Evolutionary conservation across 1,140 invertebrate genomes (phyloP), one percentile per base, ranked within the genome.

Genomic region (Bombus confusus): DNA sequence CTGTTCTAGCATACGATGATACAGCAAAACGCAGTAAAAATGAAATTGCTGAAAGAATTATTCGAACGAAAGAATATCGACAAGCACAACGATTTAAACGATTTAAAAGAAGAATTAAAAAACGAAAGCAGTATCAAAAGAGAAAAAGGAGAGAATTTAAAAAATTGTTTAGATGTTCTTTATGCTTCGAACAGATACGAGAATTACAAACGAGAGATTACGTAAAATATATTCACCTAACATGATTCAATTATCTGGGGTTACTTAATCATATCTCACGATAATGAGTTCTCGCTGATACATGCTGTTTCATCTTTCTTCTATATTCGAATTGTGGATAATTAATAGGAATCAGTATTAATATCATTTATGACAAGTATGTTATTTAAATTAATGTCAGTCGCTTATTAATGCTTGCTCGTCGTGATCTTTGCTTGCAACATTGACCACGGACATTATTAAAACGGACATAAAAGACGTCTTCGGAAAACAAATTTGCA

Each of bases 201-300:
- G 25, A 34, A 59, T 71, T 69, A 78, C 13, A 1, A 69, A 25
- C 5, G 8, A 39, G 12, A 3, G 22, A 68, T 83, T 69, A 47
- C 74, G 47, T 68, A 69, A 82, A 76, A 13, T 47, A 13, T 47
- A 59, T 75, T 75, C 52, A 37, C 34, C 72, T 47, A 86, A 64
- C n/a, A 39, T 1, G 41, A 10, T 39, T 39, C 31, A 59, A 83
- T 86, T 69, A 86, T 86, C 73, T 66, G 37, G 18, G 43, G 31
- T 86, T 86, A 83, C 47, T 73, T 76, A 86, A 82, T 77, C 73
- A 62, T n/a, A 57, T 28, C 13, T 72, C 10, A 12, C 22, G 80
- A 76, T 77, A 77, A 68, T 41, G 22, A 57, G 25, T 52, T 77
- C 39, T 37, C 37, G 22, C 83, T 52, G 34, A 47, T 52, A 43